Percentiles rank a stretch among this genome's conserved stretches.
phyloP scores from a whole-genome alignment of 2,113 vertebrate genomes.

The Nymphicus hollandicus region DNA sequence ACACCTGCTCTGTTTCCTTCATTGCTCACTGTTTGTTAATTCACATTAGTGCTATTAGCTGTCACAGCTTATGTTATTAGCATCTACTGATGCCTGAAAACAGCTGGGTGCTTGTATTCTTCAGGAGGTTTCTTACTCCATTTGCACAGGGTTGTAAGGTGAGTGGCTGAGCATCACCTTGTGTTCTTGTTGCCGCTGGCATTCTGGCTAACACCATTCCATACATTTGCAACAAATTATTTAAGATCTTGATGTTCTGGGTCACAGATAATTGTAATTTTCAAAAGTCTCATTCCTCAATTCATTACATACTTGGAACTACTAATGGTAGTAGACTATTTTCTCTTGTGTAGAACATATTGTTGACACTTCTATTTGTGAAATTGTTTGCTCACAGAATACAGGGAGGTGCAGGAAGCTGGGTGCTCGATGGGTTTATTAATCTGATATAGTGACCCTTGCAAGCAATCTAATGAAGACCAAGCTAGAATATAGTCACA shows the following conservation, averaged over 20 bases:
- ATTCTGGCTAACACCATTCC: not conserved
- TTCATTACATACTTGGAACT: not conserved
- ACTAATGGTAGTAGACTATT: not conserved
- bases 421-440: not conserved
- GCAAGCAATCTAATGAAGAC: not conserved
- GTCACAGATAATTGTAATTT: not conserved
- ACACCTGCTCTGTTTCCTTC: not conserved
- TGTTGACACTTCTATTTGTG: not conserved
- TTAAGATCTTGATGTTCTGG: not conserved
- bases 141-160: not conserved
- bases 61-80: not conserved
- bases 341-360: not conserved
- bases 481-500: not conserved
- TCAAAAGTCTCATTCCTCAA: not conserved
- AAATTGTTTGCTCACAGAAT: not conserved
- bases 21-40: not conserved
- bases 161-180: not conserved
- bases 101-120: not conserved
- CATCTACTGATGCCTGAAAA: not conserved
- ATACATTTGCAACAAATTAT: not conserved
- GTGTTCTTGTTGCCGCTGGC: not conserved
- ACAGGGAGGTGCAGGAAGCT: not conserved
- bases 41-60: not conserved
- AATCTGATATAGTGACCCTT: not conserved
- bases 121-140: not conserved